Evolutionary conservation across 2,888 invertebrate species (phyloP), one percentile per base, ranked within the genome.

Genomic region (Caenorhabditis becei): DNA sequence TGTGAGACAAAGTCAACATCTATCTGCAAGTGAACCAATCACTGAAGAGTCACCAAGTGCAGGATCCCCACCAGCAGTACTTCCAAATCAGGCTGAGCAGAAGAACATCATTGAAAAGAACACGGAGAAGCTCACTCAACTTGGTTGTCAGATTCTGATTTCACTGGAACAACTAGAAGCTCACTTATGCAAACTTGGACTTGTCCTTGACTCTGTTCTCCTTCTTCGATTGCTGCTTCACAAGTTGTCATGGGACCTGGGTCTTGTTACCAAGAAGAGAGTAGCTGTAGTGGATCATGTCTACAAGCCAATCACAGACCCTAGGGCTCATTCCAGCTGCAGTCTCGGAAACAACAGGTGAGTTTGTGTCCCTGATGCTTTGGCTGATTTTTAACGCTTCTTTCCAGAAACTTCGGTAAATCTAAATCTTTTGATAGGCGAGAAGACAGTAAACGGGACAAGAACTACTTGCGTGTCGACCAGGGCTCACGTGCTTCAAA

Each of bases 201-300:
- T 90, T 20, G 86, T 91, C 2, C 56, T 91, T 51, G 90, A 90
- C 54, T 87, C 90, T 0, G 86, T 88, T 41, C 85, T 91, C n/a
- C 70, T 91, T n/a, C 80, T 91, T 0, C 83, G 91, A 18, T 59
- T 91, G 0, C 77, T 91, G 4, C 83, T 91, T 16, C 91, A 91
- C 83, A 91, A 91, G 66, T 72, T 91, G n/a, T 84, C 87, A 1
- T 91, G 91, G 91, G 91, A 91, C 81, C 72, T 91, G 10, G 84
- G 86, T 3, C 56, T 86, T n/a, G 84, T 86, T 14, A 81, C 86
- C 7, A 87, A 87, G 65, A 87, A 87, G 53, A 65, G 85, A 47
- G 81, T 80, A 8, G 82, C 82, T 28, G 77, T 79, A 23, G 70
- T 81, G 14, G 83, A 85, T 65, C 83, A 86, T 49, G 80, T 69